Percentiles rank a stretch among this genome's conserved stretches.
Evolutionary conservation across 2,888 invertebrate genomes (phyloP).

Genomic region (Agrochola litura): DNA sequence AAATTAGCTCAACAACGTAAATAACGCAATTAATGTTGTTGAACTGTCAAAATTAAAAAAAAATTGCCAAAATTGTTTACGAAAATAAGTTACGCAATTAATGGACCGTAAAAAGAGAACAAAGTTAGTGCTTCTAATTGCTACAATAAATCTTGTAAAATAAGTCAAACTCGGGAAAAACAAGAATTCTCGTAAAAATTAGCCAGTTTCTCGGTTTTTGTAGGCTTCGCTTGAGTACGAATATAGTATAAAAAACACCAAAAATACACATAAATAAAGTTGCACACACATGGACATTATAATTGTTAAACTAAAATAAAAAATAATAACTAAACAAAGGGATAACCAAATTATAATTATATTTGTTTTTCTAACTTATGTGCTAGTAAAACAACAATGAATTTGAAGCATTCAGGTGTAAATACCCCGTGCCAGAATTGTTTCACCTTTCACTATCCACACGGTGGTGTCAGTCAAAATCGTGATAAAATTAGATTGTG

Average conservation of each 20-base stretch:
- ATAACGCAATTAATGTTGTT: too few relatives aligned
- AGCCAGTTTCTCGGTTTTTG: background rate
- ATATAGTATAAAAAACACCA: background rate
- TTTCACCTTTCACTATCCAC: slow-evolving; percentile 43
- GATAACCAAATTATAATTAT: background rate
- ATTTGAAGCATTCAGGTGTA: slow-evolving; percentile 17
- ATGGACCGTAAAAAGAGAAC: background rate
- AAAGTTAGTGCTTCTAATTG: background rate
- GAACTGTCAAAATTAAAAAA: too few relatives aligned
- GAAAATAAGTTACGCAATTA: too few relatives aligned
- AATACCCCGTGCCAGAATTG: slow-evolving; percentile 38
- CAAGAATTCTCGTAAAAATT: background rate
- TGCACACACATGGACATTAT: background rate
- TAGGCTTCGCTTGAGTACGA: background rate
- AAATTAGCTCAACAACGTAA: too few relatives aligned
- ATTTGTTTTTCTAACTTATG: background rate
- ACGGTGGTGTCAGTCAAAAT: slow-evolving; percentile 60
- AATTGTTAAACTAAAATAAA: too few relatives aligned
- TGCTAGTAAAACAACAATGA: background rate
- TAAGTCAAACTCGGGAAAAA: background rate
- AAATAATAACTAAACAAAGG: background rate
- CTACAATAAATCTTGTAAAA: background rate
- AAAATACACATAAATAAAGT: background rate
- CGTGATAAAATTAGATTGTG: slow-evolving; percentile 57
- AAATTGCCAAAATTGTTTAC: too few relatives aligned